These are phyloP conservation scores for Calliopsis andreniformis DNA, from an alignment of 1,140 invertebrate genomes.

Conservation along the genomic window DNA sequence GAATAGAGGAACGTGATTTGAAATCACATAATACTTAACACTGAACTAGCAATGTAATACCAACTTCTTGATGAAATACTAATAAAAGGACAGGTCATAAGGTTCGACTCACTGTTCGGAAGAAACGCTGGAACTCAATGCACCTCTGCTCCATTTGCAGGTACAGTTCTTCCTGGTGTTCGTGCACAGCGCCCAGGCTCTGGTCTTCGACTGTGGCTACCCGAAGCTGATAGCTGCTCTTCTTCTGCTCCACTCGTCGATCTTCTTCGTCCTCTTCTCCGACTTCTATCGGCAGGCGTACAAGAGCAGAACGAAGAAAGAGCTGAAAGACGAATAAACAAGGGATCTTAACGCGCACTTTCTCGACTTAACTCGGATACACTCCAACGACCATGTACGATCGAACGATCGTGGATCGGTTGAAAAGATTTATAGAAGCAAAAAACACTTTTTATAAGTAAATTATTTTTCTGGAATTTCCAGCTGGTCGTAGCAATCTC, in stretches of 20 bases:
- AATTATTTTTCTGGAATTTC: neutral
- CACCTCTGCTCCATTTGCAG: constrained; percentile 76
- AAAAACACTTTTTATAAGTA: neutral
- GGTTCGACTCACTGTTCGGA: constrained; percentile 2
- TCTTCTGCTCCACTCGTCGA: constrained; percentile 91
- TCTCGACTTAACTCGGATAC: neutral
- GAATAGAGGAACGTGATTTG: no score
- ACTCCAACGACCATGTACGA: neutral
- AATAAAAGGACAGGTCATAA: no score
- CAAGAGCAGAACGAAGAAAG: constrained; percentile 74
- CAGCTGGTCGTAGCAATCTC: no score
- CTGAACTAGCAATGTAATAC: no score
- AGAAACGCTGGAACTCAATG: neutral
- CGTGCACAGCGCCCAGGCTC: constrained; percentile 87
- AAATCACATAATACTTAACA: no score
- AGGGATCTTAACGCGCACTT: neutral
- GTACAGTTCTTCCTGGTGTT: constrained; percentile 90
- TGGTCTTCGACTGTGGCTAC: constrained; percentile 89
- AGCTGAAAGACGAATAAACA: constrained; percentile 75
- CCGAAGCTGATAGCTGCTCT: constrained; percentile 89
- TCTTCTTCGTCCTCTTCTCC: constrained; percentile 95
- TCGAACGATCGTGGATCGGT: constrained; percentile 13
- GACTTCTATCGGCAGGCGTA: constrained; percentile 96
- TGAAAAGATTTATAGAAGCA: no score
- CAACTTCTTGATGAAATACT: no score